phyloP scores from a whole-genome alignment of 2,113 vertebrate genomes.

The Galbula dea region DNA sequence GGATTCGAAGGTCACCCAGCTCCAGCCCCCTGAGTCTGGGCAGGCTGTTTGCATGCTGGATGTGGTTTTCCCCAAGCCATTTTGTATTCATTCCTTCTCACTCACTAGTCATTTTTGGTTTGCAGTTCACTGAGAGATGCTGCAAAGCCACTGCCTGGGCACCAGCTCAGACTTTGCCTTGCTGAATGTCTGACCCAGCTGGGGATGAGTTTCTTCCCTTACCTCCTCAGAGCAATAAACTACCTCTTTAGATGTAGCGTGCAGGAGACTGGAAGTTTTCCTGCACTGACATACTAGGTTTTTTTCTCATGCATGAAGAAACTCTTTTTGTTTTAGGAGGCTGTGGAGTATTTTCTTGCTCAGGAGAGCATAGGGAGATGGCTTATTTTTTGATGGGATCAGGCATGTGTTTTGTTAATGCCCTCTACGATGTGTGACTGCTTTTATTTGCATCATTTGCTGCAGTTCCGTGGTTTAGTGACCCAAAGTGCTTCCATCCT shows the following conservation, averaged over 20 bases:
- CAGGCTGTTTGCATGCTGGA: background rate
- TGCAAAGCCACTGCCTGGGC: background rate
- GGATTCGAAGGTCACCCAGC: background rate
- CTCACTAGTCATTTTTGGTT: background rate
- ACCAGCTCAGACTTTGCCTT: background rate
- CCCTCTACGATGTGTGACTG: background rate
- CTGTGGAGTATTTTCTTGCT: background rate
- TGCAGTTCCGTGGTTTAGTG: background rate
- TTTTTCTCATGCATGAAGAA: slow-evolving; percentile 35
- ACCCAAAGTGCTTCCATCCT: background rate
- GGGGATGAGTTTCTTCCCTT: background rate
- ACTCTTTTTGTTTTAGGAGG: slow-evolving; percentile 9
- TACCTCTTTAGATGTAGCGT: background rate
- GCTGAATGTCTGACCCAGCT: background rate
- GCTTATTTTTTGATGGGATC: slow-evolving; percentile 22
- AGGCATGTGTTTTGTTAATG: slow-evolving; percentile 27
- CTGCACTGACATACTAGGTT: background rate
- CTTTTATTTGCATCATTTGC: slow-evolving; percentile 41
- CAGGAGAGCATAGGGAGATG: slow-evolving; percentile 17
- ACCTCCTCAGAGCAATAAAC: background rate
- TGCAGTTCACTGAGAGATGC: background rate
- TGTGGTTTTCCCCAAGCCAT: background rate
- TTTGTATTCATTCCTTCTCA: background rate
- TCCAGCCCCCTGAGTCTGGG: background rate
- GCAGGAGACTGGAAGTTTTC: background rate